Conservation (phyloP, 2,113 vertebrate species). For the Nycticorax nycticorax region DNA sequence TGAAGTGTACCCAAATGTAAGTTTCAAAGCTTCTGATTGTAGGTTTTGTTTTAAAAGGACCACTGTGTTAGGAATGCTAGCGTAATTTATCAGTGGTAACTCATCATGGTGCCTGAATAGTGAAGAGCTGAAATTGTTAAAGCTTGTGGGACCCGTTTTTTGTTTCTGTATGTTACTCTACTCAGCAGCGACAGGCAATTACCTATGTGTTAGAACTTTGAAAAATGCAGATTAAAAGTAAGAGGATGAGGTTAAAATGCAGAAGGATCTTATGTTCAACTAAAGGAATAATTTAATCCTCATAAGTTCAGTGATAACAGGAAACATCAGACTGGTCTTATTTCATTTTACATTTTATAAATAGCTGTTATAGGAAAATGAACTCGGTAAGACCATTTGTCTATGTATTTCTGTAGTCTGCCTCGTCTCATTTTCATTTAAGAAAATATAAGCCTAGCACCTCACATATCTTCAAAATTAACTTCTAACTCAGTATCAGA, state of each 20-base stretch:
- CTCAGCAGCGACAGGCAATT: not conserved
- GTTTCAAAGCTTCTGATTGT: not conserved
- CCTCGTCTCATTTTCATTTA: not conserved
- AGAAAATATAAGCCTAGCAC: not conserved
- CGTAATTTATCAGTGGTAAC: not conserved
- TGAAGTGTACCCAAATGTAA: not conserved
- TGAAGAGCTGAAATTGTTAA: not conserved
- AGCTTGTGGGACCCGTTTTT: not conserved
- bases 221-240: not conserved
- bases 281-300: not conserved
- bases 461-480: not conserved
- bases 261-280: not conserved
- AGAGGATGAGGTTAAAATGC: conserved; percentile 5
- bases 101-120: not conserved
- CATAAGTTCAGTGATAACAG: not conserved
- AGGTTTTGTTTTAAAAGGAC: not conserved
- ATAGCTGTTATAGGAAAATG: not conserved
- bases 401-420: not conserved
- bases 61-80: not conserved
- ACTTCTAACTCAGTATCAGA: not conserved
- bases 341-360: not conserved
- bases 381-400: not conserved
- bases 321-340: not conserved
- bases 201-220: not conserved
- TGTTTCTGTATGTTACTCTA: not conserved